Base-by-base conservation (phyloP, 2,888 invertebrate genomes). In the Volucella zonaria region DNA sequence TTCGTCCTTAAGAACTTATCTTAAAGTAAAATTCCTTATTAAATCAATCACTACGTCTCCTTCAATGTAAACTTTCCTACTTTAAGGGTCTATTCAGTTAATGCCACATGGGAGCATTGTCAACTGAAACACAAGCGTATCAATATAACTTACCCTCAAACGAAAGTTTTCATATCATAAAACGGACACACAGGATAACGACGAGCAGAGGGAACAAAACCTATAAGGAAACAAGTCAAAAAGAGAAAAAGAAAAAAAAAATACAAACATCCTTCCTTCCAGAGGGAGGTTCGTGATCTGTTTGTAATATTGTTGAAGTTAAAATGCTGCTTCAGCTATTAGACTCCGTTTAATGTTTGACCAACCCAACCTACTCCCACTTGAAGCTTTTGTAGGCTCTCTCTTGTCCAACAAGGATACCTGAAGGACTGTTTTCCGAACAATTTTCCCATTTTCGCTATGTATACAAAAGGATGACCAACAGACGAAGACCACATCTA, bases 241-340 rank as follows among this genome's bases (percentile, higher is more conserved):
- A 62, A 52, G 58, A 11, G 2, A 45, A n/a, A n/a, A n/a, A 18
- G 11, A 15, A 23, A 23, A 2, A 3, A 31, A 31, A 14, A 52
- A 58, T 11, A 54, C 49, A 49, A 51, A 73, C 56, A 82, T 77
- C 23, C 61, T 73, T 54, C 66, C 81, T 59, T 70, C 70, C 78
- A 62, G 49, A 14, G 51, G 42, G 51, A 11, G 62, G 70, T 78
- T 78, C 78, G 78, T 78, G 78, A 71, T 64, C 51, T 77, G 78
- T 78, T 78, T 73, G 64, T 74, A 74, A 78, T 68, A 68, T 68
- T 68, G 78, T 45, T 77, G 45, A 73, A 82, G 77, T 78, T 82
- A 82, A 82, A 82, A 74, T 64, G 82, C 82, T 82, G 74, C 74
- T 78, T 82, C 82, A 82, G 82, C 82, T 78, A 64, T 78, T 61